Conservation (phyloP, 2,113 vertebrate genomes). For the Thunnus thynnus region DNA sequence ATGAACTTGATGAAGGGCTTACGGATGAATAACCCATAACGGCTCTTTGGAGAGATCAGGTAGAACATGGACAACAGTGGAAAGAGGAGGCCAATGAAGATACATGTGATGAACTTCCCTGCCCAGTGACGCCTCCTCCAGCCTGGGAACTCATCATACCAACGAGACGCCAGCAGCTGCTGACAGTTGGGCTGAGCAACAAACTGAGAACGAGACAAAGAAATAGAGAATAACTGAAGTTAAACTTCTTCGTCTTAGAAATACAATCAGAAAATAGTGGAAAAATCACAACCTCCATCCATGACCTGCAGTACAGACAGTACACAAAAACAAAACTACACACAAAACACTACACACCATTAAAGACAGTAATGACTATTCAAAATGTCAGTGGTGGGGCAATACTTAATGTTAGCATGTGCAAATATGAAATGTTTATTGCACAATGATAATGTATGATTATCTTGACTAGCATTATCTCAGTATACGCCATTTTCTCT, state of each 20-base stretch:
- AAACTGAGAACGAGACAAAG: slow-evolving; percentile 85
- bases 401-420: too few relatives aligned
- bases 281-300: neutral
- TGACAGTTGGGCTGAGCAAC: slow-evolving; percentile 99
- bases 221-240: neutral
- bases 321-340: too few relatives aligned
- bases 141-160: slow-evolving; percentile 97
- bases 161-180: slow-evolving; percentile 96
- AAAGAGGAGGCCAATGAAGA: slow-evolving; percentile 95
- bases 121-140: slow-evolving; percentile 98
- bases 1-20: slow-evolving; percentile 99
- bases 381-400: too few relatives aligned
- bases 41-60: slow-evolving; percentile 94
- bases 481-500: too few relatives aligned
- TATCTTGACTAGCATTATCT: too few relatives aligned
- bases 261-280: neutral
- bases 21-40: slow-evolving; percentile 93
- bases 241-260: neutral
- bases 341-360: too few relatives aligned
- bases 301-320: too few relatives aligned
- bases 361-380: too few relatives aligned
- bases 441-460: too few relatives aligned
- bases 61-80: slow-evolving; percentile 94
- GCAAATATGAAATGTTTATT: too few relatives aligned
- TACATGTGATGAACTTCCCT: slow-evolving; percentile 93